A percentile compares a stretch with the other conserved stretches of the same genome.
phyloP scores from a whole-genome alignment of 2,113 vertebrate genomes.

The Pogona vitticeps region DNA sequence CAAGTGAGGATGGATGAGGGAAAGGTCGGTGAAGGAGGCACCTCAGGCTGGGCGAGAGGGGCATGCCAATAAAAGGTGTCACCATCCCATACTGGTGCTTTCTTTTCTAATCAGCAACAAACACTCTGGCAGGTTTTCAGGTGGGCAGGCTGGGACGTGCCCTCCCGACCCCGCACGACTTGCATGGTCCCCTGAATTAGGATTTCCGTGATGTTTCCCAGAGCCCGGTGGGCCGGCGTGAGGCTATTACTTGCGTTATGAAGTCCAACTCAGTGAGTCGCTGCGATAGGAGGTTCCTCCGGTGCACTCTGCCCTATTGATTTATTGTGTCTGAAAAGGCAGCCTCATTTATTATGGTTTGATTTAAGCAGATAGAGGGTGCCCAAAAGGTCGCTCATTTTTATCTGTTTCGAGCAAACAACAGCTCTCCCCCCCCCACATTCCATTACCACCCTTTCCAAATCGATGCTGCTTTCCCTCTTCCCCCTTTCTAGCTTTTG shows the following conservation, averaged over 20 bases:
- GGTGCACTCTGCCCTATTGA: constrained; percentile 36
- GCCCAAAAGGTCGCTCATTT: constrained; percentile 37
- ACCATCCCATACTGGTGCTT: not conserved
- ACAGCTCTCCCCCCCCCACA: not conserved
- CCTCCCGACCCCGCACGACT: fast-evolving
- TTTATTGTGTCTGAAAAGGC: constrained; percentile 29
- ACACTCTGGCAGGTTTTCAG: not conserved
- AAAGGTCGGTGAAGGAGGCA: no score
- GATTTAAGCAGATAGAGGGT: constrained; percentile 46
- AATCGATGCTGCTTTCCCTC: constrained; percentile 37
- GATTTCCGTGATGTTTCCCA: not conserved
- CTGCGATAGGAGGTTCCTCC: constrained; percentile 10
- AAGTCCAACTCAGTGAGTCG: constrained; percentile 31
- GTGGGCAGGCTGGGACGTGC: not conserved
- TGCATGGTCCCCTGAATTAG: fast-evolving
- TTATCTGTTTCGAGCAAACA: constrained; percentile 32
- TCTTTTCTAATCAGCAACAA: not conserved
- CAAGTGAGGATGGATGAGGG: no score
- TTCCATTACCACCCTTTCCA: constrained; percentile 47
- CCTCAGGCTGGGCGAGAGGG: no score
- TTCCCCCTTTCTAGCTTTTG: constrained; percentile 22
- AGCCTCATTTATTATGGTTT: constrained; percentile 52
- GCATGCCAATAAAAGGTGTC: no score
- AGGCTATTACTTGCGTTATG: constrained; percentile 17
- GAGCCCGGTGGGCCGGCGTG: fast-evolving